These are phyloP conservation scores for Dasyurus viverrinus DNA, from an alignment of 2,113 vertebrate species.

Conservation along the genomic window DNA sequence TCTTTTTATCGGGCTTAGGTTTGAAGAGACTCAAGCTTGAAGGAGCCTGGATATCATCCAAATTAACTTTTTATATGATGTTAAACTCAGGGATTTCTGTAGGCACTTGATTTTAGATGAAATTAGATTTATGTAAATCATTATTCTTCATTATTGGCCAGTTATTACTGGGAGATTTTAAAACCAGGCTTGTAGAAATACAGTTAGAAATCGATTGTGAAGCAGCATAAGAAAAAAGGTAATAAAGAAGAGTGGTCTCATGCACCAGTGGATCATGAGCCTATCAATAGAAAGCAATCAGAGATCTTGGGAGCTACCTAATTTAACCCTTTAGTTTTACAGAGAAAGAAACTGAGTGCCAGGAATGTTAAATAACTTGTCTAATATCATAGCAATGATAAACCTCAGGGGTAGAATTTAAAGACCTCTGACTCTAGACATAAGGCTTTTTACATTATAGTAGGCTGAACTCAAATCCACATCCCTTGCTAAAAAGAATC, in stretches of 20 bases:
- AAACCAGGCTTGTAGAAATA: slow-evolving; percentile 32
- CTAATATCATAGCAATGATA: neutral
- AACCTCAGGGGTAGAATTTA: neutral
- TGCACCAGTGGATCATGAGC: neutral
- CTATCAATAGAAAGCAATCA: neutral
- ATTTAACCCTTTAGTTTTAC: neutral
- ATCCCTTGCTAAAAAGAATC: neutral
- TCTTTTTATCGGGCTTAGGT: neutral
- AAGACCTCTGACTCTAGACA: neutral
- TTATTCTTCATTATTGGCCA: slow-evolving; percentile 73
- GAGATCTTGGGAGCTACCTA: neutral
- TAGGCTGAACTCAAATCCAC: neutral
- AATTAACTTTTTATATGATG: slow-evolving; percentile 59
- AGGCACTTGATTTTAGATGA: slow-evolving; percentile 69
- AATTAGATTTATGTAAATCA: slow-evolving; percentile 71
- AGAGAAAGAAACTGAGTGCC: neutral
- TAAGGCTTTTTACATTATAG: neutral
- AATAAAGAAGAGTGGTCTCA: neutral
- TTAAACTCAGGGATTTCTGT: slow-evolving; percentile 62
- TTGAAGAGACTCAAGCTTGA: neutral
- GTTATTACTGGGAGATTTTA: slow-evolving; percentile 73
- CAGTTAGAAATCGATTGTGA: neutral
- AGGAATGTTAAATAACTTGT: neutral
- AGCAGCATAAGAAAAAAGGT: neutral
- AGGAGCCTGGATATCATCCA: neutral